Conservation (phyloP, 2,797 vertebrate genomes). For the Siniperca scherzeri region DNA sequence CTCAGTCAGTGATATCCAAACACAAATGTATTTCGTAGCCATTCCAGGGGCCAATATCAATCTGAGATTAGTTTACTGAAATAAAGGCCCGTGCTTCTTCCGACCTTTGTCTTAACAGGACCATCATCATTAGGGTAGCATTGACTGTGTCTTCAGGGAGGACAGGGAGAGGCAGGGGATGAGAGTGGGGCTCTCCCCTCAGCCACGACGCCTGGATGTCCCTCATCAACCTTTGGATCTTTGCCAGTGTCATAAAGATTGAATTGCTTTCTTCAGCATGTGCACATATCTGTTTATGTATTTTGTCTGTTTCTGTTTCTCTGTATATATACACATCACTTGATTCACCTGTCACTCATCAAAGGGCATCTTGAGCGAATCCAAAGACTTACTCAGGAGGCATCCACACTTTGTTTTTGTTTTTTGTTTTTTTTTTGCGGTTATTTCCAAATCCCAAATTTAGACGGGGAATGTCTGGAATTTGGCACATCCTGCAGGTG, state of each 20-base stretch:
- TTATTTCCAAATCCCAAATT: constrained; percentile 43
- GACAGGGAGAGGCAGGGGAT: constrained; percentile 24
- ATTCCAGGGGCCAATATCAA: constrained; percentile 50
- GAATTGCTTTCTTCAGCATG: constrained; percentile 33
- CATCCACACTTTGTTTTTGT: constrained; percentile 17
- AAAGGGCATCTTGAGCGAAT: constrained; percentile 54
- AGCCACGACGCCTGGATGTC: constrained; percentile 24
- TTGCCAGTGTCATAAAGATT: constrained; percentile 53
- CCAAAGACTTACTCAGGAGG: constrained; percentile 75
- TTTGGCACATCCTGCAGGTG: constrained; percentile 33
- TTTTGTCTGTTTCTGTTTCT: constrained; percentile 10
- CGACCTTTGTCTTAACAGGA: constrained; percentile 36
- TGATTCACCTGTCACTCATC: constrained; percentile 35
- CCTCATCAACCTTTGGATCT: constrained; percentile 36
- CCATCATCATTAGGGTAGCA: constrained; percentile 40
- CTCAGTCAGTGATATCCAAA: constrained; percentile 32
- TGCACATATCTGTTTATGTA: constrained; percentile 53
- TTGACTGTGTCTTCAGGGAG: constrained; percentile 49
- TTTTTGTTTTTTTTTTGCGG: constrained; percentile 21
- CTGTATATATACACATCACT: constrained; percentile 7
- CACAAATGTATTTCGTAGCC: constrained; percentile 31
- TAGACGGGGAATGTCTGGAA: constrained; percentile 33
- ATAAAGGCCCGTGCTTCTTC: constrained; percentile 19
- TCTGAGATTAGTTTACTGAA: constrained; percentile 33
- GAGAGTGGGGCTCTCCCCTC: constrained; percentile 47